Conservation (phyloP, 2,888 invertebrate species). For the Eudemis profundana region DNA sequence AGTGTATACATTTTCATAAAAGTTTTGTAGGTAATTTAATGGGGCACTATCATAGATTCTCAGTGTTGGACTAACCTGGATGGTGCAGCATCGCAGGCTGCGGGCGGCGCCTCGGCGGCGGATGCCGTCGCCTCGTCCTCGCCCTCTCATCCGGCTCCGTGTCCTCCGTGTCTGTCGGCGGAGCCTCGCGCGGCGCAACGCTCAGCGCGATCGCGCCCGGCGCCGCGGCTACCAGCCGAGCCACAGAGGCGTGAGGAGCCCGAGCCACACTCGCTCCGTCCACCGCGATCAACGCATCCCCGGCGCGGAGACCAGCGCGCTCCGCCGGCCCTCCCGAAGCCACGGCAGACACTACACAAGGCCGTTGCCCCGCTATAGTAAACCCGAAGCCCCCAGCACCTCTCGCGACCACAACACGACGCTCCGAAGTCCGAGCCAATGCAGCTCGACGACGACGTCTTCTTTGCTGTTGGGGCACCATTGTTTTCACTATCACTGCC, state of each 20-base stretch:
- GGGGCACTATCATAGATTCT: not conserved
- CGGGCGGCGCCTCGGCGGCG: conserved; percentile 74
- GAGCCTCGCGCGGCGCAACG: conserved; percentile 87
- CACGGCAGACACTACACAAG: conserved; percentile 97
- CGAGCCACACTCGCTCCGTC: conserved; percentile 97
- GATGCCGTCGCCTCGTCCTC: conserved; percentile 73
- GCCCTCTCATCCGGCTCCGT: conserved; percentile 79
- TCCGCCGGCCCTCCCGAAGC: conserved; percentile 95
- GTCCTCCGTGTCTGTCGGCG: conserved; percentile 79
- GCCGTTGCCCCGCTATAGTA: conserved; percentile 98
- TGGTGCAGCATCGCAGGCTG: conserved; percentile 71
- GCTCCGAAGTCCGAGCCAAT: conserved; percentile 85
- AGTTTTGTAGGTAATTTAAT: too few species aligned
- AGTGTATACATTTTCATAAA: too few species aligned
- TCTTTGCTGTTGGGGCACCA: conserved; percentile 81
- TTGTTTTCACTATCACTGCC: conserved; percentile 55
- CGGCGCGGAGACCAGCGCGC: conserved; percentile 94
- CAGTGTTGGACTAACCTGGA: conserved; percentile 59
- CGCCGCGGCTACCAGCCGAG: conserved; percentile 94
- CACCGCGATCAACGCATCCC: conserved; percentile 96
- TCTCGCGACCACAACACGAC: conserved; percentile 93
- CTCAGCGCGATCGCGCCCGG: conserved; percentile 93
- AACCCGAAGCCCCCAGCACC: conserved; percentile 98
- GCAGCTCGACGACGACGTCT: conserved; percentile 76
- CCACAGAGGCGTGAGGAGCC: conserved; percentile 96